Evolutionary conservation across 2,113 vertebrate species (phyloP).

Genomic region (Forbesichthys papilliferus): DNA sequence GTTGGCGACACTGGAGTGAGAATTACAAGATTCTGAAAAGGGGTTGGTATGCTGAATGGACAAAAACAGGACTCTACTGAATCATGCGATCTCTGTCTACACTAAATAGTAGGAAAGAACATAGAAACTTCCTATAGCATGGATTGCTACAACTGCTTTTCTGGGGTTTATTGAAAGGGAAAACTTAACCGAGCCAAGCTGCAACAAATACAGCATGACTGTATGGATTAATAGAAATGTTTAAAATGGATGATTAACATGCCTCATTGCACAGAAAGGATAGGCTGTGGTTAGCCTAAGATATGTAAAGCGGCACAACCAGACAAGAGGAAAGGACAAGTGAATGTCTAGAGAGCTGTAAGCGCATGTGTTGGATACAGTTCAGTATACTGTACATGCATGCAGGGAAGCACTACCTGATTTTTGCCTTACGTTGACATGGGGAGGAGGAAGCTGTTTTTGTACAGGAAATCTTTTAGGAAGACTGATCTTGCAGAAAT

Average conservation of each 20-base stretch:
- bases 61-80: conserved; percentile 51
- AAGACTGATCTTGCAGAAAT: conserved; percentile 22
- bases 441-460: conserved; percentile 22
- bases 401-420: conserved; percentile 63
- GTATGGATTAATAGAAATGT: conserved; percentile 63
- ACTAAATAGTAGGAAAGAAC: conserved; percentile 15
- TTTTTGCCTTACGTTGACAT: conserved; percentile 70
- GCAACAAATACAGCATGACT: conserved; percentile 42
- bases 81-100: conserved; percentile 54
- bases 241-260: conserved; percentile 65
- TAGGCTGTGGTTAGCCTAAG: conserved; percentile 43
- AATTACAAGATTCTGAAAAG: conserved; percentile 77
- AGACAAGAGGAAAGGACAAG: conserved; percentile 58
- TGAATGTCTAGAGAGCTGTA: conserved; percentile 52
- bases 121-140: conserved; percentile 50
- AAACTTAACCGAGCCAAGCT: conserved; percentile 56
- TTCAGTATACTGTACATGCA: conserved; percentile 67
- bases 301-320: conserved; percentile 64
- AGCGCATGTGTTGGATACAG: conserved; percentile 64
- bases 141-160: conserved; percentile 63
- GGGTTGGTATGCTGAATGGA: conserved; percentile 44
- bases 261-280: conserved; percentile 69
- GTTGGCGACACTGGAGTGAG: conserved; percentile 76
- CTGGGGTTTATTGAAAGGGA: conserved; percentile 69
- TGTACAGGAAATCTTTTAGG: conserved; percentile 34